A percentile compares a stretch with the other conserved stretches of the same genome.
Evolutionary conservation across 2,113 vertebrate genomes (phyloP).

Genomic region (Leptodactylus fuscus): DNA sequence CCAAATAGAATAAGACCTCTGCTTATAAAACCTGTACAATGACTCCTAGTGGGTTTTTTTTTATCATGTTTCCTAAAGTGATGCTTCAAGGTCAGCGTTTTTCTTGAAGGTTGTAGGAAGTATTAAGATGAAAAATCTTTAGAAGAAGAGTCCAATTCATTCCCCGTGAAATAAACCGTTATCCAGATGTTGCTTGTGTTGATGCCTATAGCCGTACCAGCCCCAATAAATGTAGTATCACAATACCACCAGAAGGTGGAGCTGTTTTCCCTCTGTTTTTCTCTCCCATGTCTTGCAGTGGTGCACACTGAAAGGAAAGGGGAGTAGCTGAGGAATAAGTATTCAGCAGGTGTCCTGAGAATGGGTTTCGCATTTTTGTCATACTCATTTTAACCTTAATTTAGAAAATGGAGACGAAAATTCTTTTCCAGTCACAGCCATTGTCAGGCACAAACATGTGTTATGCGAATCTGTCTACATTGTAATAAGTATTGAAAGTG

Average conservation of each 20-base stretch:
- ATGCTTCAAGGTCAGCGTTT: neutral
- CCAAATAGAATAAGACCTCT: too few species aligned
- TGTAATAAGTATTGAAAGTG: neutral
- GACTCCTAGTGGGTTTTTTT: too few species aligned
- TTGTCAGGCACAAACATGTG: neutral
- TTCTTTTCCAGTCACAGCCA: neutral
- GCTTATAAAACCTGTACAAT: too few species aligned
- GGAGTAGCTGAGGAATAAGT: conserved; percentile 16
- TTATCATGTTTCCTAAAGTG: neutral
- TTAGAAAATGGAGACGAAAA: neutral
- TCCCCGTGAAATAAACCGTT: neutral
- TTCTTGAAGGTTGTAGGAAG: neutral
- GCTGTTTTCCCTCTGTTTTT: neutral
- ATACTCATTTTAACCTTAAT: neutral
- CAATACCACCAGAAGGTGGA: conserved; percentile 31
- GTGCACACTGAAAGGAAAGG: neutral
- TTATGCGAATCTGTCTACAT: neutral
- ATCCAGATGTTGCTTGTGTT: neutral
- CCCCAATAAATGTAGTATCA: neutral
- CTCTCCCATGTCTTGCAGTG: neutral
- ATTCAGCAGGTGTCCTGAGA: conserved; percentile 38
- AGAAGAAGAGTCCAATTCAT: neutral
- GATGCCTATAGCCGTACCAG: neutral
- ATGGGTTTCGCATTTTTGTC: neutral
- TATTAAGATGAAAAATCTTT: neutral